A percentile compares a stretch with the other conserved stretches of the same genome.
These are phyloP conservation scores for Hirtodrosophila histrioides DNA, from an alignment of 2,888 invertebrate genomes.

Conservation along the genomic window DNA sequence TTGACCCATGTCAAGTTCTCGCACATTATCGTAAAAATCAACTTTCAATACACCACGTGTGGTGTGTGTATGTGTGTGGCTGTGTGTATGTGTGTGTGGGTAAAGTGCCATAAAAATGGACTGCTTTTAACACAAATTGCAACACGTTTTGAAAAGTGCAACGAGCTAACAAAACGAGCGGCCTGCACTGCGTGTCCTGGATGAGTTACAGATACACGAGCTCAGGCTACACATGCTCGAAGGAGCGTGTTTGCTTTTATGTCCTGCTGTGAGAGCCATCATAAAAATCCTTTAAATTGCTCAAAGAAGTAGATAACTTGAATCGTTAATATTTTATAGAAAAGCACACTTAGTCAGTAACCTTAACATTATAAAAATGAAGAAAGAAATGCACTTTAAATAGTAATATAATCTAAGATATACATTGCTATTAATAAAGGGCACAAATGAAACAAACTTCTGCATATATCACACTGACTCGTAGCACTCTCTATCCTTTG, in stretches of 20 bases:
- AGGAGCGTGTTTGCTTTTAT: constrained; percentile 53
- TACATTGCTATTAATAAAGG: no score
- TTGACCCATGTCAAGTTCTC: constrained; percentile 66
- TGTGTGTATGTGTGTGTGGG: constrained; percentile 17
- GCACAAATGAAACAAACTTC: no score
- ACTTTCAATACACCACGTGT: constrained; percentile 62
- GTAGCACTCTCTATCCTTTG: no score
- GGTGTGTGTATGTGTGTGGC: constrained; percentile 7
- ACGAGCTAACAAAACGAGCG: constrained; percentile 56
- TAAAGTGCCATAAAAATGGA: constrained; percentile 49
- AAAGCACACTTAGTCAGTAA: no score
- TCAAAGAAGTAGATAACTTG: constrained; percentile 5
- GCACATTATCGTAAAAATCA: constrained; percentile 76
- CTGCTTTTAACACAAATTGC: constrained; percentile 68
- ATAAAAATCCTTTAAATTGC: constrained; percentile 44
- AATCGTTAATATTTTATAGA: constrained; percentile 17
- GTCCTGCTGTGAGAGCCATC: constrained; percentile 24
- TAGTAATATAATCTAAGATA: no score
- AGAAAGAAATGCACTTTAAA: no score
- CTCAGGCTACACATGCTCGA: constrained; percentile 5
- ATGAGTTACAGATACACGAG: constrained; percentile 43
- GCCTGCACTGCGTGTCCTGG: constrained; percentile 46
- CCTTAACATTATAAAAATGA: no score
- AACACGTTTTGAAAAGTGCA: constrained; percentile 69
- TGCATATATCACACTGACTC: no score